Conservation (phyloP, 2,113 vertebrate genomes). For the Megalops atlanticus region DNA sequence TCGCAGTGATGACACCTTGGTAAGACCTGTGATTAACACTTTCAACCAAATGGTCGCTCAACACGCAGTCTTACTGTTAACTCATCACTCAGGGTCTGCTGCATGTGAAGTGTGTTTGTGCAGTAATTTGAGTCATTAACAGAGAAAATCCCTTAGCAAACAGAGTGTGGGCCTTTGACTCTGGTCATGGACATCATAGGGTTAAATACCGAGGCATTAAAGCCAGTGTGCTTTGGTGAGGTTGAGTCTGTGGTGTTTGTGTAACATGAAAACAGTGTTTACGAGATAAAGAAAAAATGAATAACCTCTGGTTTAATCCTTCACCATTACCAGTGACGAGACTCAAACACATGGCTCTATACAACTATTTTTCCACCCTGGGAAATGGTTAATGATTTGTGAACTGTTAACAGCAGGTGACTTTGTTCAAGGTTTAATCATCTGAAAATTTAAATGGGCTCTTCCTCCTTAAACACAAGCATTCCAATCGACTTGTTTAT, state of each 20-base stretch:
- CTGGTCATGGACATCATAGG: background rate
- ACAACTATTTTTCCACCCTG: background rate
- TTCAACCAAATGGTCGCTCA: background rate
- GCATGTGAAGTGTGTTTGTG: background rate
- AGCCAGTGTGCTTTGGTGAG: background rate
- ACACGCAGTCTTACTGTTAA: background rate
- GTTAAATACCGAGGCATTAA: background rate
- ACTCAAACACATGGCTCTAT: background rate
- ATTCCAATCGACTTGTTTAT: background rate
- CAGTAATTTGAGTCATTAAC: background rate
- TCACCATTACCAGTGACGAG: background rate
- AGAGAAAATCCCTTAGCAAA: background rate
- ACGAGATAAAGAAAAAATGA: background rate
- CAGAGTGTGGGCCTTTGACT: background rate
- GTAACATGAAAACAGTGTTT: background rate
- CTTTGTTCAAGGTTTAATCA: constrained; percentile 21
- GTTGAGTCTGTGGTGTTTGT: constrained; percentile 3
- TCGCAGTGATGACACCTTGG: constrained; percentile 94
- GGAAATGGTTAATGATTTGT: constrained; percentile 55
- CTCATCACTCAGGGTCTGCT: background rate
- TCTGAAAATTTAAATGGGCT: constrained; percentile 17
- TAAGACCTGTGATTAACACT: constrained; percentile 66
- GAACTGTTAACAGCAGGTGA: background rate
- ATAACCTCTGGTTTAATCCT: background rate
- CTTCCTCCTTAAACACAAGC: constrained; percentile 8